Conservation (phyloP, 2,888 invertebrate genomes). For the Sarcophaga caerulescens region DNA sequence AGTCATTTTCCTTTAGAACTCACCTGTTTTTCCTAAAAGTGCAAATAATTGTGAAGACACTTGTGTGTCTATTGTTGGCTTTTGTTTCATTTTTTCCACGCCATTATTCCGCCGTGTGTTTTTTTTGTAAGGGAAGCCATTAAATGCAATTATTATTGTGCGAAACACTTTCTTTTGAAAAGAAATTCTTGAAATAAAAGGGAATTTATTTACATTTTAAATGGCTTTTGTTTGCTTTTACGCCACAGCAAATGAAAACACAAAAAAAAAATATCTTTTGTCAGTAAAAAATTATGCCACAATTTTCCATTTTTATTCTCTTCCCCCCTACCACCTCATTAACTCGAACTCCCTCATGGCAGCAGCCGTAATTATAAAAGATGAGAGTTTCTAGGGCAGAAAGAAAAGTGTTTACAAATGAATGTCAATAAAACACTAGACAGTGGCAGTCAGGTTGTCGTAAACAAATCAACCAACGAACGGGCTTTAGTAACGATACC, state of each 20-base stretch:
- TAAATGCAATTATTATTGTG: conserved; percentile 71
- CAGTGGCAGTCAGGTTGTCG: not conserved
- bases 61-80: conserved; percentile 9
- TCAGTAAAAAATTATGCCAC: conserved; percentile 48
- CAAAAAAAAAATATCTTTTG: conserved; percentile 34
- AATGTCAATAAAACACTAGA: not conserved
- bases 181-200: conserved; percentile 34
- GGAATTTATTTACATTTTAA: conserved; percentile 70
- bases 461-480: not conserved
- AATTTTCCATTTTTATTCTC: not conserved
- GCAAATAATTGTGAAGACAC: conserved; percentile 9
- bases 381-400: conserved; percentile 52
- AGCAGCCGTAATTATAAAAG: conserved; percentile 15
- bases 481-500: too few species aligned
- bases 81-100: conserved; percentile 17
- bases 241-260: conserved; percentile 15
- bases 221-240: conserved; percentile 61
- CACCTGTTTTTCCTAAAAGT: conserved; percentile 44
- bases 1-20: conserved; percentile 49
- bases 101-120: conserved; percentile 51
- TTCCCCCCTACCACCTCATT: not conserved
- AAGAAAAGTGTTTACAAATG: conserved; percentile 23
- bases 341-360: not conserved
- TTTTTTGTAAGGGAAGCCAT: conserved; percentile 69
- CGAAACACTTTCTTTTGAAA: conserved; percentile 40